A percentile compares a stretch with the other conserved stretches of the same genome.
These are phyloP conservation scores for Ephestia elutella DNA, from an alignment of 1,140 invertebrate species.

Conservation along the genomic window DNA sequence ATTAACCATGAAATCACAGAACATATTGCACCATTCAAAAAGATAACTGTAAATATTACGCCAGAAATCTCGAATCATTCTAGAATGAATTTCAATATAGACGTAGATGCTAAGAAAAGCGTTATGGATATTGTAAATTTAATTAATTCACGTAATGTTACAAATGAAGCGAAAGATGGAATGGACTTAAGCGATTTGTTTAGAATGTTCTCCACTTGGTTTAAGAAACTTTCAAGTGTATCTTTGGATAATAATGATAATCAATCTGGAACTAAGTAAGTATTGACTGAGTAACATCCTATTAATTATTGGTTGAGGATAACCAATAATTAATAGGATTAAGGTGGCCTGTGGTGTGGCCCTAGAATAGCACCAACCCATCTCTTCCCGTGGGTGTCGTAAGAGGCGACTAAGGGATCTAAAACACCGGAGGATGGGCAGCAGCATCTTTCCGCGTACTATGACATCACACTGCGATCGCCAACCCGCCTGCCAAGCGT, in stretches of 20 bases:
- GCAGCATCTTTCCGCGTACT: no score
- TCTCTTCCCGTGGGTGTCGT: no score
- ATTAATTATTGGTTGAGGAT: no score
- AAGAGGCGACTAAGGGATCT: no score
- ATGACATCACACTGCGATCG: no score
- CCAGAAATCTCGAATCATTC: not conserved
- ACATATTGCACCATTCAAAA: not conserved
- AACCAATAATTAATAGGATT: no score
- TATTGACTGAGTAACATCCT: not conserved
- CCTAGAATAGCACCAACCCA: no score
- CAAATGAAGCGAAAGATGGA: not conserved
- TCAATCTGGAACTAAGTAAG: not conserved
- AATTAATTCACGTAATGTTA: not conserved
- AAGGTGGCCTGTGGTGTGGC: no score
- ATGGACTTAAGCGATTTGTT: constrained; percentile 28
- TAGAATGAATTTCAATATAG: not conserved
- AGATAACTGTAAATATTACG: not conserved
- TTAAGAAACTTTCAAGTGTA: constrained; percentile 17
- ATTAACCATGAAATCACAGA: not conserved
- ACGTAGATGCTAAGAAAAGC: not conserved
- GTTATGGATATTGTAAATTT: not conserved
- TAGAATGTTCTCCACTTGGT: constrained; percentile 33
- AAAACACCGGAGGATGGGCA: no score
- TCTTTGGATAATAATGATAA: constrained; percentile 6
- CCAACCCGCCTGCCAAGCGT: no score